Evolutionary conservation across 1,140 invertebrate species (phyloP), one percentile per base, ranked within the genome.

Genomic region (Eurytemora carolleeae): DNA sequence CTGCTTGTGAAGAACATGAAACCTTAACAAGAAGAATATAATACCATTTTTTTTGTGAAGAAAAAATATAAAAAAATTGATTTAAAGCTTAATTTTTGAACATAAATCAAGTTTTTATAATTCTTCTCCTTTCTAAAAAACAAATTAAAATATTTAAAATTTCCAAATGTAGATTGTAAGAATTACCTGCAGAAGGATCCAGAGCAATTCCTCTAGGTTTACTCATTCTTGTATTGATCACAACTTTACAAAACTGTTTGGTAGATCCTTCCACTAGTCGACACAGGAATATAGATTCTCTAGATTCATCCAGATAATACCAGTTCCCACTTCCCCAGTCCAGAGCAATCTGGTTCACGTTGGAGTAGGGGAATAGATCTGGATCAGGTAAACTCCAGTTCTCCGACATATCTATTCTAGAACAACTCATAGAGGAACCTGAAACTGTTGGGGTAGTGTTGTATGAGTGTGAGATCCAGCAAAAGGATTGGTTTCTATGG

Each of bases 241-340:
- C 72, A 63, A 84, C 77, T 61, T 80, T 76, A 71, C 84, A 82
- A 71, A 76, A 75, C 59, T 71, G 71, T 3, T 7, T 3, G 17
- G 55, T 17, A 21, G 26, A 59, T 69, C 84, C 75, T 24, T 73
- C 72, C 65, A 73, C 74, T n/a, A n/a, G n/a, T 61, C 76, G 79
- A 73, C 80, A 93, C 65, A 81, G 74, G 73, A 80, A 85, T 67
- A 86, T 77, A 72, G 80, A 73, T 73, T 85, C 78, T 69, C 80
- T 72, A 66, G 77, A 73, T 72, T 81, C 79, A 72, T 91, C 87
- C 59, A 86, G 71, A 66, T 91, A 79, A 73, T 93, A 94, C 79
- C 87, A 83, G 71, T 86, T 88, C 63, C 80, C 77, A 26, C 82
- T 79, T 19, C 91, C 74, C 88, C 88, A 93, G 71, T 93, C 88